Percentiles rank a stretch among this genome's conserved stretches.
Evolutionary conservation across 1,140 invertebrate genomes (phyloP).

Genomic region (Ectropis grisescens): DNA sequence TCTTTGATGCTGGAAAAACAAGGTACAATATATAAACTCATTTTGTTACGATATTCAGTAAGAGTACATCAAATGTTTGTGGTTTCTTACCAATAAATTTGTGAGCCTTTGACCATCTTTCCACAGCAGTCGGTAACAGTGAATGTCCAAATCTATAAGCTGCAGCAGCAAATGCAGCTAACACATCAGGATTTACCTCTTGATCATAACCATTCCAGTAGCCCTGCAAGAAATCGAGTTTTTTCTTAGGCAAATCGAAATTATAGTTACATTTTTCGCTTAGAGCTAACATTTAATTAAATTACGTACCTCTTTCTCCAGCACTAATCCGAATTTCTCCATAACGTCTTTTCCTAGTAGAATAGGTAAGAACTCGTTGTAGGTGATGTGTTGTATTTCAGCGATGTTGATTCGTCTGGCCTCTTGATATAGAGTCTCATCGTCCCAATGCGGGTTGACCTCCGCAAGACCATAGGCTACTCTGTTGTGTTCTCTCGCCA

Average conservation of each 20-base stretch:
- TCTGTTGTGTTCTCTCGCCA: slow-evolving; percentile 91
- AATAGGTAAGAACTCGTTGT: slow-evolving; percentile 95
- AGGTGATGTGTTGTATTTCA: slow-evolving; percentile 93
- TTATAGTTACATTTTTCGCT: too few species aligned
- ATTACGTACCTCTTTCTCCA: slow-evolving; percentile 81
- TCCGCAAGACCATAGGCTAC: slow-evolving; percentile 81
- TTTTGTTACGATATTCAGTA: too few species aligned
- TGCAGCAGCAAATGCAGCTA: slow-evolving; percentile 89
- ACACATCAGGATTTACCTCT: slow-evolving; percentile 87
- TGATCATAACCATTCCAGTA: slow-evolving; percentile 92
- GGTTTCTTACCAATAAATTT: slow-evolving; percentile 85
- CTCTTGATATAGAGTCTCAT: slow-evolving; percentile 95
- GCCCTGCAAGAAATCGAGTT: slow-evolving; percentile 74
- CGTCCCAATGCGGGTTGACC: slow-evolving; percentile 95
- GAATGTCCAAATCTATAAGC: slow-evolving; percentile 94
- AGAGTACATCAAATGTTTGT: too few species aligned
- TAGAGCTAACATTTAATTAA: too few species aligned
- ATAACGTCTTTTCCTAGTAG: slow-evolving; percentile 93
- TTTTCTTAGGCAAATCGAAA: slow-evolving; percentile 2
- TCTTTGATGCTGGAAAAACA: slow-evolving; percentile 82
- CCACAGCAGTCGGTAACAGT: slow-evolving; percentile 87
- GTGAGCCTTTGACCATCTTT: slow-evolving; percentile 93
- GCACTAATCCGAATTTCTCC: slow-evolving; percentile 88
- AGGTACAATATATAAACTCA: neutral
- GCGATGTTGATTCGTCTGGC: slow-evolving; percentile 90